Base-by-base conservation (phyloP, 1,140 invertebrate genomes). In the Metaphire vulgaris region DNA sequence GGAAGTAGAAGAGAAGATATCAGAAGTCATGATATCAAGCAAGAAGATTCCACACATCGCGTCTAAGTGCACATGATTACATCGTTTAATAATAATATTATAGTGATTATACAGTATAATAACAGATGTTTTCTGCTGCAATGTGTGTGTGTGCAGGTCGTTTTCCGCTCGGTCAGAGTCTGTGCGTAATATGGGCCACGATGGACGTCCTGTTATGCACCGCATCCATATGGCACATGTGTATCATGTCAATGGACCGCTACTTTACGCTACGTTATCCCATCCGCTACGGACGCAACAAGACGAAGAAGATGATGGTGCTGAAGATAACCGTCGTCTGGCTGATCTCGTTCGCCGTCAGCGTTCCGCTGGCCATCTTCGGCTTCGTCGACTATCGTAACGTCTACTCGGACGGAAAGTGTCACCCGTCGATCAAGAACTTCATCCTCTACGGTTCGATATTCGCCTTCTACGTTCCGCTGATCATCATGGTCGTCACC, bases 211-310 rank as follows among this genome's bases (percentile, higher is more conserved):
- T 97, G 33, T 93, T 94, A 73, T 97, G 95, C 83, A 95, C 93
- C 0, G 92, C 93, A 6, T 94, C 92, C 81, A 98, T 98, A 83
- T 92, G 96, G 90, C 96, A 98, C 89, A 97, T 98, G 94, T 96
- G 94, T 84, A 95, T 94, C 87, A 97, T 98, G 84, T 94, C 92
- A 56, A 88, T 98, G 78, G 94, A 94, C 77, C 90, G 95, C 81
- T 86, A 79, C 79, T 86, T 87, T 34, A 90, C 89, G n/a, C 88
- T 94, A 30, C 89, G 92, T 15, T 94, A 93, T 83, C 92, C 92
- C 0, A 93, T 94, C 91, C 90, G 91, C 81, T 95, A 95, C 81
- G 94, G 93, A 16, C 89, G 93, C 68, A 94, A 95, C 84, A 96
- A 95, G 82, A 95, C 93, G 1, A 90, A 92, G 66, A 88, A 90